A percentile compares a stretch with the other conserved stretches of the same genome.
Evolutionary conservation across 2,797 vertebrate species (phyloP).

Genomic region (Poeciliopsis infans): DNA sequence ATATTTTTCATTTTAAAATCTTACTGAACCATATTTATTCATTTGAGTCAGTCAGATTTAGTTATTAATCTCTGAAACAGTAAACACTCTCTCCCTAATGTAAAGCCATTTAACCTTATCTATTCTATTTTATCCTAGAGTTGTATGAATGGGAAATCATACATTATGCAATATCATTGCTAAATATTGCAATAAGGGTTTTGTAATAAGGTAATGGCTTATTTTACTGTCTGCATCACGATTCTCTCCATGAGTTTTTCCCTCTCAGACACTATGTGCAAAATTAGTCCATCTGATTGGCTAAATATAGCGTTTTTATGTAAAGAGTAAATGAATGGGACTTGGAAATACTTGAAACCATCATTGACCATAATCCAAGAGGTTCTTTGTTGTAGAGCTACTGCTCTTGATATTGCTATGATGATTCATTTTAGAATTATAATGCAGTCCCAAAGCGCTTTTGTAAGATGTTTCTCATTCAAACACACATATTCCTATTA

Average conservation of each 20-base stretch:
- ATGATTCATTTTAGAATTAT: background rate
- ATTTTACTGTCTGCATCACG: background rate
- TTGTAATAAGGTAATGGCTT: background rate
- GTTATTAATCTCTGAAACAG: background rate
- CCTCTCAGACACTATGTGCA: background rate
- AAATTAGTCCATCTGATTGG: background rate
- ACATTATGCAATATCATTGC: conserved; percentile 1
- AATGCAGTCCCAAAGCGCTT: background rate
- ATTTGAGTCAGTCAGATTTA: background rate
- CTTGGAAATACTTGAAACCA: background rate
- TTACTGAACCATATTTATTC: background rate
- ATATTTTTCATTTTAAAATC: background rate
- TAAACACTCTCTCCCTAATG: background rate
- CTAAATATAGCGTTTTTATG: background rate
- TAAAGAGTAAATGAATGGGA: background rate
- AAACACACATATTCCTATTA: background rate
- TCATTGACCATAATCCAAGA: background rate
- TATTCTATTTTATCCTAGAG: background rate
- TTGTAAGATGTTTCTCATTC: background rate
- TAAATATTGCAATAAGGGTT: background rate
- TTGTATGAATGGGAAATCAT: background rate
- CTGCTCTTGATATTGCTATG: background rate
- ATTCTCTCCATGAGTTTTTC: background rate
- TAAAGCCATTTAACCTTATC: background rate
- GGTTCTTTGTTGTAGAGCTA: background rate